phyloP scores from a whole-genome alignment of 2,888 invertebrate species.

The Tenthredo notha region DNA sequence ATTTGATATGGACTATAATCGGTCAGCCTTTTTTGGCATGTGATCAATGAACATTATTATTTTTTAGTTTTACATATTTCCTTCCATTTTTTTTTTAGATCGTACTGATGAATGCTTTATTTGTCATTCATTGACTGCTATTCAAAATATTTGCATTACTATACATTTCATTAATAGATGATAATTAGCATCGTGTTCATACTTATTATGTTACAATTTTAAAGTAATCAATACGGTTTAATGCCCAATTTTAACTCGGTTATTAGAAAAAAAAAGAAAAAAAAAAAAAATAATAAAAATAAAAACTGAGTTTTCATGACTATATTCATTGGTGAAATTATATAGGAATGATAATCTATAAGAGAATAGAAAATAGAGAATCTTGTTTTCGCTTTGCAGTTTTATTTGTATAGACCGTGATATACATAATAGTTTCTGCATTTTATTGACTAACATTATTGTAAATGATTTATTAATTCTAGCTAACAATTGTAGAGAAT shows the following conservation, averaged over 20 bases:
- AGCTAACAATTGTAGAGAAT: conserved; percentile 16
- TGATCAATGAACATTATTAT: conserved; percentile 19
- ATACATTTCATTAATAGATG: conserved; percentile 5
- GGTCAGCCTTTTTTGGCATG: neutral
- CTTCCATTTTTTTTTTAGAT: neutral
- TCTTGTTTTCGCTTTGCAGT: conserved; percentile 33
- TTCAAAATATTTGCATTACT: conserved; percentile 8
- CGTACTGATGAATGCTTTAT: neutral
- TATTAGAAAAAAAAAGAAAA: neutral
- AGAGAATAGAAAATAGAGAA: conserved; percentile 33
- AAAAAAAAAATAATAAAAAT: neutral
- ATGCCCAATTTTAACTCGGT: conserved; percentile 11
- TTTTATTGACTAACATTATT: neutral
- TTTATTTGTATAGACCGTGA: conserved; percentile 39
- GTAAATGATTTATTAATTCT: conserved; percentile 27
- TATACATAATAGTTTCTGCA: conserved; percentile 38
- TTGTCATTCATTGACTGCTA: neutral
- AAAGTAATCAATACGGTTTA: conserved; percentile 3
- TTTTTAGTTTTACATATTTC: conserved; percentile 13
- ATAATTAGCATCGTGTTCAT: conserved; percentile 1
- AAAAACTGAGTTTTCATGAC: conserved; percentile 1
- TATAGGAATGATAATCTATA: conserved; percentile 32
- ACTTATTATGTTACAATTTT: conserved; percentile 1
- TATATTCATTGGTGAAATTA: conserved; percentile 22
- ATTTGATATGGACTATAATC: neutral